A percentile compares a stretch with the other conserved stretches of the same genome.
Conservation (phyloP, 2,113 vertebrate genomes). For the Centropristis striata region DNA sequence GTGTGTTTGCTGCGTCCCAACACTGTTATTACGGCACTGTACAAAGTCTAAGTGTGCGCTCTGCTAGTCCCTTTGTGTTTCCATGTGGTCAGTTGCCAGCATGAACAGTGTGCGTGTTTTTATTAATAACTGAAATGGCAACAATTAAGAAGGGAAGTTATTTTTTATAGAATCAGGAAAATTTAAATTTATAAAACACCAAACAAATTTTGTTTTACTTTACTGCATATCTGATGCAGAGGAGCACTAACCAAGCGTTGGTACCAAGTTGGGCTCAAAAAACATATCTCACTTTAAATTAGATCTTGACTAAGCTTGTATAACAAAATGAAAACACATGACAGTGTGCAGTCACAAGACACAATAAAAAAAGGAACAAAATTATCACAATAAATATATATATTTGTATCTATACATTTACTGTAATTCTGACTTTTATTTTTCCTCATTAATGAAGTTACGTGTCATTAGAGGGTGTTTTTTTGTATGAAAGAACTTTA, state of each 20-base stretch:
- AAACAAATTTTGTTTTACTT: no score
- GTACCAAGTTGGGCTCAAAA: background rate
- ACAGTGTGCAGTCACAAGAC: background rate
- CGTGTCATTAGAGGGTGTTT: background rate
- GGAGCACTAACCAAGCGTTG: no score
- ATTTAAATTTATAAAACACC: background rate
- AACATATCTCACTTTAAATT: background rate
- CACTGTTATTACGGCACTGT: background rate
- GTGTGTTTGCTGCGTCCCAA: conserved; percentile 3
- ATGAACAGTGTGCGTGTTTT: background rate
- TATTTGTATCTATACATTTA: background rate
- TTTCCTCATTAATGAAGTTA: background rate
- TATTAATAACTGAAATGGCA: background rate
- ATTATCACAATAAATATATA: background rate
- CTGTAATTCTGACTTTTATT: background rate
- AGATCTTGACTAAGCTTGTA: background rate
- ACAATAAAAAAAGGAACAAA: background rate
- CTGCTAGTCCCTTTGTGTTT: background rate
- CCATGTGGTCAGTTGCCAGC: background rate
- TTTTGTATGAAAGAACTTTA: no score
- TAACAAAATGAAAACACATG: background rate
- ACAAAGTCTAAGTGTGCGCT: background rate
- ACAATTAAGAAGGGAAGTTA: background rate
- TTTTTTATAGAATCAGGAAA: conserved; percentile 1
- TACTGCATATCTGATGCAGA: no score